Percentiles rank a stretch among this genome's conserved stretches.
Evolutionary conservation across 2,888 invertebrate genomes (phyloP).

Genomic region (Globia sparganii): DNA sequence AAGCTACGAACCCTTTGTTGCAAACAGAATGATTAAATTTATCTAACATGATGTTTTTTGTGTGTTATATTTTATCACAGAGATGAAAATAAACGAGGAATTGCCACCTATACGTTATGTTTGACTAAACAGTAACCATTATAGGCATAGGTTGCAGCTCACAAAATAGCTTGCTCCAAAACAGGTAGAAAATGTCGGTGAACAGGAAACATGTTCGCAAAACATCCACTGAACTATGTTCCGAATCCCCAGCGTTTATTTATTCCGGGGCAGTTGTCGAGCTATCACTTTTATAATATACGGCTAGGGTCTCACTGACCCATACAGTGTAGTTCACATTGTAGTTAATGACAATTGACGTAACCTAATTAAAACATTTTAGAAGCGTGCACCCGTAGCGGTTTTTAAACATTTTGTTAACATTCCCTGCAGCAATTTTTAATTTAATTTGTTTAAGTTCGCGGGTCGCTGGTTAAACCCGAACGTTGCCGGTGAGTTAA

Average conservation of each 20-base stretch:
- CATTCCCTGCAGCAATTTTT: slow-evolving; percentile 38
- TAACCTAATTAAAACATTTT: slow-evolving; percentile 29
- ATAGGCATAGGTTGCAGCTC: background rate
- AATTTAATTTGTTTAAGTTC: slow-evolving; percentile 49
- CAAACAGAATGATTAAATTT: background rate
- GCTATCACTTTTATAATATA: slow-evolving; percentile 48
- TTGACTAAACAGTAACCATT: slow-evolving; percentile 12
- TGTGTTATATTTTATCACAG: background rate
- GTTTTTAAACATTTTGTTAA: slow-evolving; percentile 48
- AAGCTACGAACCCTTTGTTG: background rate
- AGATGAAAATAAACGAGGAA: background rate
- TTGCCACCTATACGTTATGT: background rate
- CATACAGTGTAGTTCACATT: slow-evolving; percentile 20
- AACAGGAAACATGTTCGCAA: slow-evolving; percentile 48
- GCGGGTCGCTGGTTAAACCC: slow-evolving; percentile 25
- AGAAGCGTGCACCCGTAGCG: slow-evolving; percentile 13
- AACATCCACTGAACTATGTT: slow-evolving; percentile 42
- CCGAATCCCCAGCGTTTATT: slow-evolving; percentile 48
- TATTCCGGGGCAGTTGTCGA: slow-evolving; percentile 45
- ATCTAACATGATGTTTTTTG: background rate
- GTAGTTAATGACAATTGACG: slow-evolving; percentile 34
- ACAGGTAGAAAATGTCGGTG: slow-evolving; percentile 33
- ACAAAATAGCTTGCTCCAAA: slow-evolving; percentile 31
- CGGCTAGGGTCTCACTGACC: slow-evolving; percentile 17
- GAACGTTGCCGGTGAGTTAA: slow-evolving; percentile 44